Evolutionary conservation across 2,113 vertebrate species (phyloP).

Genomic region (Rhinolophus ferrumequinum): DNA sequence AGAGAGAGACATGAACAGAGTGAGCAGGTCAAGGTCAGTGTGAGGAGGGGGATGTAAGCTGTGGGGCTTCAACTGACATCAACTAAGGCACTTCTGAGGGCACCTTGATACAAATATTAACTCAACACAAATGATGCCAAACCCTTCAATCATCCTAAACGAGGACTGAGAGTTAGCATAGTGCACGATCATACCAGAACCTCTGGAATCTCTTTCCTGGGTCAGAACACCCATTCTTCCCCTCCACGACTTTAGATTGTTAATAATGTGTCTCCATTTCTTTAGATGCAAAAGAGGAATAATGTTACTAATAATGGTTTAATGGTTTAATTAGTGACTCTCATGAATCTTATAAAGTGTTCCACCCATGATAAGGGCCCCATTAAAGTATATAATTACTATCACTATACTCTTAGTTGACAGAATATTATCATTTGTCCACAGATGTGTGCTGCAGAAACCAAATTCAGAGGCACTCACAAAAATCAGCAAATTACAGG

Average conservation of each 20-base stretch:
- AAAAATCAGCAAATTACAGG: background rate
- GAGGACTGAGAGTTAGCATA: rapidly evolving
- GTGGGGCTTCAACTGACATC: background rate
- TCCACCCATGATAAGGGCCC: background rate
- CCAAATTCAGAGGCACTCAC: background rate
- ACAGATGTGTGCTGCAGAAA: background rate
- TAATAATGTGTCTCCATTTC: background rate
- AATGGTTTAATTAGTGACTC: background rate
- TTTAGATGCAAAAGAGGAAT: background rate
- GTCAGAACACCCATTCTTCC: background rate
- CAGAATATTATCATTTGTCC: rapidly evolving
- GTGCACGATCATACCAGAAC: rapidly evolving
- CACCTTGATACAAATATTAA: background rate
- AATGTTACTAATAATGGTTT: too few relatives aligned
- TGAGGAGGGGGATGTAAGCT: background rate
- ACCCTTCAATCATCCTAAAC: background rate
- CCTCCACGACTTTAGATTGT: background rate
- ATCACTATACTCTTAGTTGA: background rate
- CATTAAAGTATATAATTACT: background rate
- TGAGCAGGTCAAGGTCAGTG: background rate
- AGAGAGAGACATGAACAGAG: rapidly evolving
- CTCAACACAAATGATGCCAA: background rate
- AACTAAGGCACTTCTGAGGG: background rate
- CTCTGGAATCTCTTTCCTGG: background rate
- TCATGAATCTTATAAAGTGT: background rate